These are phyloP conservation scores for Radopholus similis DNA, from an alignment of 1,140 invertebrate genomes.

Conservation along the genomic window DNA sequence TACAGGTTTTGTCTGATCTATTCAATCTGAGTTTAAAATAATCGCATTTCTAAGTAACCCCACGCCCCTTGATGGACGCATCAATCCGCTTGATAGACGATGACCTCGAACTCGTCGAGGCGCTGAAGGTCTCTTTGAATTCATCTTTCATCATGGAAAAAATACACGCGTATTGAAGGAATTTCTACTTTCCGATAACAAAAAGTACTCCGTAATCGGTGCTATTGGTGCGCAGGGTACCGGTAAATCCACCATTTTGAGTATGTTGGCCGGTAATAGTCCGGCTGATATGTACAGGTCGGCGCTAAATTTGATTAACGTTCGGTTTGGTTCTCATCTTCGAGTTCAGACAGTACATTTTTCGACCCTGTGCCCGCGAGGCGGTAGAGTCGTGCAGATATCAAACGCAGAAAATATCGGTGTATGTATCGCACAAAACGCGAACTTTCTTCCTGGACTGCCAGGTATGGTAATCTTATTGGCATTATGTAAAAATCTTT, in stretches of 20 bases:
- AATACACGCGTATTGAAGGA: conserved; percentile 32
- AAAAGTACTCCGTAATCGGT: conserved; percentile 46
- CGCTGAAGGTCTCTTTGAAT: conserved; percentile 33
- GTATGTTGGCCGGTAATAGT: conserved; percentile 57
- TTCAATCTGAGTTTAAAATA: too few relatives aligned
- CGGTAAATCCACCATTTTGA: conserved; percentile 52
- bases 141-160: too few relatives aligned
- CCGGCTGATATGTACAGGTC: conserved; percentile 50
- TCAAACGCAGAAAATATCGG: conserved; percentile 45
- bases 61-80: background rate
- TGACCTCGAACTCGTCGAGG: conserved; percentile 34
- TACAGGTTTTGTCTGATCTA: too few relatives aligned
- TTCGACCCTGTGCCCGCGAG: conserved; percentile 48
- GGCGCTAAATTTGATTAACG: background rate
- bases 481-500: conserved; percentile 17
- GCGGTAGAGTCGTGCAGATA: conserved; percentile 45
- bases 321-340: conserved; percentile 27
- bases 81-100: conserved; percentile 28
- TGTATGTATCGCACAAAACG: conserved; percentile 42
- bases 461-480: conserved; percentile 37
- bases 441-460: conserved; percentile 50
- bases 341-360: conserved; percentile 50
- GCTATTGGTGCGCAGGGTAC: conserved; percentile 43
- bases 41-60: too few relatives aligned
- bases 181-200: conserved; percentile 62